Conservation (phyloP, 1,140 invertebrate species). For the Sycophila sp. region DNA sequence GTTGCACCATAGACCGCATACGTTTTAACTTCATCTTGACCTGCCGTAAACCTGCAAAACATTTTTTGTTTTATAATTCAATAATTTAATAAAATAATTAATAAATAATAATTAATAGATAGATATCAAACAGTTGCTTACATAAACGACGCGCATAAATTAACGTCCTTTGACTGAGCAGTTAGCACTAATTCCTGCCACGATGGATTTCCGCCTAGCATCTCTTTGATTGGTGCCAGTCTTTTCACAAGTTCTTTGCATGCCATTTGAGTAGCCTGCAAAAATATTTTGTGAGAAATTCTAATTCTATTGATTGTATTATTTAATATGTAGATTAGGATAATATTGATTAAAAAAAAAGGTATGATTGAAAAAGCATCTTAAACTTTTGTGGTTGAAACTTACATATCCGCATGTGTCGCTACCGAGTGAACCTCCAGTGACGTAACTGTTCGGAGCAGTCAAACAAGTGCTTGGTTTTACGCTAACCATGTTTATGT, state of each 20-base stretch:
- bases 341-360: background rate
- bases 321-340: no score
- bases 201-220: constrained; percentile 68
- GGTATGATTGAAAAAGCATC: background rate
- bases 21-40: constrained; percentile 65
- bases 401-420: constrained; percentile 75
- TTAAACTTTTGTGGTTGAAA: constrained; percentile 17
- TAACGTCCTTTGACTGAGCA: constrained; percentile 70
- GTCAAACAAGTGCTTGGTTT: constrained; percentile 74
- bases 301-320: no score
- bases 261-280: constrained; percentile 74
- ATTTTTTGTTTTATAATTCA: background rate
- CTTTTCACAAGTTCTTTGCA: constrained; percentile 74
- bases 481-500: constrained; percentile 75
- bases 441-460: constrained; percentile 72
- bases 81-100: background rate
- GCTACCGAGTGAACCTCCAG: constrained; percentile 78
- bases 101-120: background rate
- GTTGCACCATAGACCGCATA: constrained; percentile 74
- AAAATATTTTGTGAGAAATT: no score
- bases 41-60: constrained; percentile 41
- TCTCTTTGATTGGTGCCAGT: constrained; percentile 72
- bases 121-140: constrained; percentile 53
- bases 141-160: constrained; percentile 74
- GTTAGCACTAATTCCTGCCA: constrained; percentile 75